These are phyloP conservation scores for Equus przewalskii DNA, from an alignment of 2,113 vertebrate genomes.

Conservation along the genomic window DNA sequence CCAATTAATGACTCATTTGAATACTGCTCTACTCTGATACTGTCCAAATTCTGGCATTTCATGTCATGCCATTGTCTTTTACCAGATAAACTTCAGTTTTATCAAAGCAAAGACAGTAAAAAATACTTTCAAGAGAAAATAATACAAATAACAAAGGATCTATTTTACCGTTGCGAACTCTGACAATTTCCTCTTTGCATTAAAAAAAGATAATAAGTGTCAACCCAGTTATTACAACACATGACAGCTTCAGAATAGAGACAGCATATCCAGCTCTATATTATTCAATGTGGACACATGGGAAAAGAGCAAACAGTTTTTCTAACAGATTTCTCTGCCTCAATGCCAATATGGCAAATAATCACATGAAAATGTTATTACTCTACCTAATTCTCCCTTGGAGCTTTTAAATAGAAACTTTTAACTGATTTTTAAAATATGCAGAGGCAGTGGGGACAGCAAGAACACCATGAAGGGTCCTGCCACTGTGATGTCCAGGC, in stretches of 20 bases:
- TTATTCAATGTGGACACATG: constrained; percentile 69
- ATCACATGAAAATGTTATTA: constrained; percentile 83
- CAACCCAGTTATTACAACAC: constrained; percentile 80
- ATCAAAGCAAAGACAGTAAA: constrained; percentile 58
- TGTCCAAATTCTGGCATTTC: constrained; percentile 72
- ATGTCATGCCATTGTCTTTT: constrained; percentile 56
- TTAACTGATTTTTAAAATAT: constrained; percentile 68
- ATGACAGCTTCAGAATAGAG: constrained; percentile 75
- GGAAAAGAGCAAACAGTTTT: constrained; percentile 84
- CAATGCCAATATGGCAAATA: constrained; percentile 83
- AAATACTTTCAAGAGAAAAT: constrained; percentile 74
- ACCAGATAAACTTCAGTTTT: constrained; percentile 65
- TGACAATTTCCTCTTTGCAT: constrained; percentile 81
- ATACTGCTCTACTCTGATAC: constrained; percentile 69
- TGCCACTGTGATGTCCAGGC: neutral
- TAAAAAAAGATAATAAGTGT: constrained; percentile 84
- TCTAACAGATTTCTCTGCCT: constrained; percentile 81
- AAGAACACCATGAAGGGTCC: neutral
- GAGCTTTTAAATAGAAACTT: constrained; percentile 71
- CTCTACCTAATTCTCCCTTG: constrained; percentile 77
- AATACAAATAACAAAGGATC: constrained; percentile 80
- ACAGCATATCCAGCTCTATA: constrained; percentile 54
- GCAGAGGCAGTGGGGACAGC: neutral
- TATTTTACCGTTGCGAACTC: constrained; percentile 74
- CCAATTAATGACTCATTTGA: constrained; percentile 75